These are phyloP conservation scores for Mercenaria mercenaria DNA, from an alignment of 1,140 invertebrate species.

Conservation along the genomic window DNA sequence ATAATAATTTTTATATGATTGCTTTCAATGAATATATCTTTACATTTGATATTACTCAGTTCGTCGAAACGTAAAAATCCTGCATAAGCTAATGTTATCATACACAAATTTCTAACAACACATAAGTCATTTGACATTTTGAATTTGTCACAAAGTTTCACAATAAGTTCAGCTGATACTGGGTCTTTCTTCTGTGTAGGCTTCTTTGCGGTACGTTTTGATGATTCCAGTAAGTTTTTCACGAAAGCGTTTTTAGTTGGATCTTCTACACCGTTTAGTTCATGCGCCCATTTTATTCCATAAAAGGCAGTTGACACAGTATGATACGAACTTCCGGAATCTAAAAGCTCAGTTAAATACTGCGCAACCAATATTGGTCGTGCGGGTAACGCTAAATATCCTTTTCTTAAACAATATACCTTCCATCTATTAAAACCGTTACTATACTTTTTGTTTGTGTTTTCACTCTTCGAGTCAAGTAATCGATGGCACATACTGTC, in stretches of 20 bases:
- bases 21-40: constrained; percentile 40
- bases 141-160: constrained; percentile 4
- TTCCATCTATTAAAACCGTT: not conserved
- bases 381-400: not conserved
- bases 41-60: not conserved
- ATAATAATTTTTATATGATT: constrained; percentile 24
- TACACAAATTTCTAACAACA: constrained; percentile 50
- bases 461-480: constrained; percentile 4
- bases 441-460: constrained; percentile 8
- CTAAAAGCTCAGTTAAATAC: constrained; percentile 38
- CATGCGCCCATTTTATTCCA: constrained; percentile 28
- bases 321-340: not conserved
- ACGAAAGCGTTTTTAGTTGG: constrained; percentile 33
- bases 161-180: constrained; percentile 14
- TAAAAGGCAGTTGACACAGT: not conserved
- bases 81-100: constrained; percentile 41
- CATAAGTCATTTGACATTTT: constrained; percentile 4
- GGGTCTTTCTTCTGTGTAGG: constrained; percentile 36
- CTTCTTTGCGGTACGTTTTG: constrained; percentile 14
- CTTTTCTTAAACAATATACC: not conserved
- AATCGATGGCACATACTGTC: not conserved
- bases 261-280: not conserved
- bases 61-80: constrained; percentile 29
- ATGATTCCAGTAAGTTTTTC: constrained; percentile 46
- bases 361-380: not conserved